A percentile compares a stretch with the other conserved stretches of the same genome.
Conservation (phyloP, 2,888 invertebrate species). For the Catocala fraxini region DNA sequence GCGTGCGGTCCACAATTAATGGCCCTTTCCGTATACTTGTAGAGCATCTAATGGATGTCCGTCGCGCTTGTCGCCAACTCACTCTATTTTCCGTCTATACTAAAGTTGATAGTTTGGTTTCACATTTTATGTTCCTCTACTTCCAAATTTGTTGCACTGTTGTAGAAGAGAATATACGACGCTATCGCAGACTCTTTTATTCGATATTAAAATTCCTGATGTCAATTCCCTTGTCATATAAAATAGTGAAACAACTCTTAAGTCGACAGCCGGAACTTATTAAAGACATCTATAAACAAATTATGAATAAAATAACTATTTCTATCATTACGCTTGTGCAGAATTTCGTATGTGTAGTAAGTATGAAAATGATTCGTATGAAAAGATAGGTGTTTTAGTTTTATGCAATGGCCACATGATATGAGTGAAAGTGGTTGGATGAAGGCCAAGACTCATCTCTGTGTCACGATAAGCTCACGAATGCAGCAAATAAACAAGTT, state of each 20-base stretch:
- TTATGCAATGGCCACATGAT: constrained; percentile 69
- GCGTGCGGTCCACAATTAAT: constrained; percentile 59
- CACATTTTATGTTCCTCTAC: constrained; percentile 17
- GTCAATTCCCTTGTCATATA: constrained; percentile 20
- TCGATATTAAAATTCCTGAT: constrained; percentile 14
- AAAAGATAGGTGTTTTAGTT: constrained; percentile 50
- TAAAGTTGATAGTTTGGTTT: constrained; percentile 27
- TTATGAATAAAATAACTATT: constrained; percentile 39
- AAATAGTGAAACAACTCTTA: constrained; percentile 18
- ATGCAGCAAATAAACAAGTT: constrained; percentile 73
- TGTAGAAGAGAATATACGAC: constrained; percentile 5
- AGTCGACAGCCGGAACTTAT: constrained; percentile 25
- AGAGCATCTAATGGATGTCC: constrained; percentile 61
- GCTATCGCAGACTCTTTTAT: constrained; percentile 15
- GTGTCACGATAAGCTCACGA: constrained; percentile 67
- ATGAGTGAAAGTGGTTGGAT: constrained; percentile 80
- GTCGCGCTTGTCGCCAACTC: constrained; percentile 46
- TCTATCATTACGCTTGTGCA: background rate
- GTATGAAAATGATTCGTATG: constrained; percentile 30
- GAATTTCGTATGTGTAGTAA: constrained; percentile 15
- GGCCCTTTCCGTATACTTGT: constrained; percentile 54
- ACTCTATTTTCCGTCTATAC: constrained; percentile 38
- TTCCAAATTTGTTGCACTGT: constrained; percentile 18
- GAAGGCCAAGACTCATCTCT: constrained; percentile 69
- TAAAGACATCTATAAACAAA: constrained; percentile 34